Conservation (phyloP, 2,113 vertebrate species). For the Grus americana region DNA sequence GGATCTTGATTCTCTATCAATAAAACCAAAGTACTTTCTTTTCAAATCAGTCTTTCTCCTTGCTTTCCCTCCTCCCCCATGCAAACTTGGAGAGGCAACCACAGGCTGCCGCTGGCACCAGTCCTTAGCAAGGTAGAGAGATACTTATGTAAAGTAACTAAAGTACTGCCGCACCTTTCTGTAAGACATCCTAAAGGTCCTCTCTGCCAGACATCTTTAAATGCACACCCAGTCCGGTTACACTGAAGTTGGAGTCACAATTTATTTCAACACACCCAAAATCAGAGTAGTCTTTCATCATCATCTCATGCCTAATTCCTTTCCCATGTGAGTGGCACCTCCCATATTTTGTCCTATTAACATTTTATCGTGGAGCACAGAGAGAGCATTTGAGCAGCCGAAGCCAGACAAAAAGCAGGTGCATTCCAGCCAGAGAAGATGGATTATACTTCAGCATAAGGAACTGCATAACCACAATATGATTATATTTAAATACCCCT, state of each 20-base stretch:
- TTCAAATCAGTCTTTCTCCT: background rate
- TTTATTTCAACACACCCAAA: background rate
- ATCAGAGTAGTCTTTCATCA: background rate
- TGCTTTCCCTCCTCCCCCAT: background rate
- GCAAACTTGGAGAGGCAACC: background rate
- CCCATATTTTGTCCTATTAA: background rate
- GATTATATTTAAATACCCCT: background rate
- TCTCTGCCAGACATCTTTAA: background rate
- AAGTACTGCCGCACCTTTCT: background rate
- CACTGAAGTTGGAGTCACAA: background rate
- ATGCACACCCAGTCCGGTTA: background rate
- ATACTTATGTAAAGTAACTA: background rate
- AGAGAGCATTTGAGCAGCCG: background rate
- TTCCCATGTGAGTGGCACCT: background rate
- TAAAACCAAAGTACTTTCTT: background rate
- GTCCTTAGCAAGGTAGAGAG: background rate
- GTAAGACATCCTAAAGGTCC: background rate
- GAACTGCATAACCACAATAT: accelerated
- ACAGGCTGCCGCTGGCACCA: background rate
- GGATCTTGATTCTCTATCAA: background rate
- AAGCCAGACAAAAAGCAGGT: background rate
- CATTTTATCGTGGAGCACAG: background rate
- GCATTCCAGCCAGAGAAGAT: background rate
- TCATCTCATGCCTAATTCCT: background rate
- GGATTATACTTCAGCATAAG: background rate